These are phyloP conservation scores for Tonatia bakeri DNA, from an alignment of 2,113 vertebrate genomes.

Conservation along the genomic window DNA sequence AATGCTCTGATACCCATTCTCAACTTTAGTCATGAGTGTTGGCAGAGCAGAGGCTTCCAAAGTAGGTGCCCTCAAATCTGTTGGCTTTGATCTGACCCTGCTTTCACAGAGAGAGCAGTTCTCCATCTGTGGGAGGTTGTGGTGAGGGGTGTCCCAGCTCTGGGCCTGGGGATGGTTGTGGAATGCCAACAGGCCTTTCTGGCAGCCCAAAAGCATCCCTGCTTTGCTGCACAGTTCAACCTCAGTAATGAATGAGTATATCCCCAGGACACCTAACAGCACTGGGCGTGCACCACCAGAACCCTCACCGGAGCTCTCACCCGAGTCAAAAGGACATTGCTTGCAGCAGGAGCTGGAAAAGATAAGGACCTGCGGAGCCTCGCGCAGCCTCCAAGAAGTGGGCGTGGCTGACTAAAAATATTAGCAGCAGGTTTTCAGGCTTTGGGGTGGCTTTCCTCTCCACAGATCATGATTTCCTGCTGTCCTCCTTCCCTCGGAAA, in stretches of 20 bases:
- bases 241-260: accelerated
- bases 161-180: not conserved
- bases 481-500: not conserved
- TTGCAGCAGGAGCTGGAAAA: not conserved
- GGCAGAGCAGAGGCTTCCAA: not conserved
- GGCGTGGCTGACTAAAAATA: not conserved
- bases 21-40: not conserved
- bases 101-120: not conserved
- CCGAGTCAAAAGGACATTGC: not conserved
- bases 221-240: not conserved
- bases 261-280: not conserved
- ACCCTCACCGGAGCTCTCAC: too few relatives aligned
- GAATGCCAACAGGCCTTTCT: not conserved
- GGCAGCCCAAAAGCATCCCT: not conserved
- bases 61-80: not conserved
- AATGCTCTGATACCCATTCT: accelerated
- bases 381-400: not conserved
- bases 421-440: not conserved
- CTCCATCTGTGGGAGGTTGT: not conserved
- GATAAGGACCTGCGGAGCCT: not conserved
- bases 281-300: not conserved
- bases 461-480: not conserved
- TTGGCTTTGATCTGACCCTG: not conserved
- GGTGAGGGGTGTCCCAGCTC: not conserved
- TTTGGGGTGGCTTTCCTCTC: not conserved